These are phyloP conservation scores for Berghia stephanieae DNA, from an alignment of 1,140 invertebrate species.

Conservation along the genomic window DNA sequence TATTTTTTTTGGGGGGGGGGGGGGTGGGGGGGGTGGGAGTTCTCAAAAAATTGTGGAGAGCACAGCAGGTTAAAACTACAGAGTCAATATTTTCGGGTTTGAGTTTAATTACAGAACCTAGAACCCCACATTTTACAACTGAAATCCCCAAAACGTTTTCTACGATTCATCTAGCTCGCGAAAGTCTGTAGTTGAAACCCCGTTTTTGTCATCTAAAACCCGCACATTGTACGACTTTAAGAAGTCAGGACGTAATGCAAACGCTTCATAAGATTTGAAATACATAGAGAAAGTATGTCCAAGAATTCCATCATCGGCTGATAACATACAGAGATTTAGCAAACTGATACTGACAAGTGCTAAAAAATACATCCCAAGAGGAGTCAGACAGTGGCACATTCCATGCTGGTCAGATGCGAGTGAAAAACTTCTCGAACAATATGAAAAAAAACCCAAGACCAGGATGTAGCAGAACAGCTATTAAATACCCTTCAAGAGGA, in stretches of 20 bases:
- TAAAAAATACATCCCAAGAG: no score
- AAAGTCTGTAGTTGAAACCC: slow-evolving; percentile 68
- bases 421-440: no score
- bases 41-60: slow-evolving; percentile 42
- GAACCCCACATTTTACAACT: slow-evolving; percentile 32
- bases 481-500: no score
- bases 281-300: no score
- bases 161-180: slow-evolving; percentile 42
- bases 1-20: no score
- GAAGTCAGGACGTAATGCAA: slow-evolving; percentile 40
- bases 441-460: no score
- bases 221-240: slow-evolving; percentile 54
- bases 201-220: slow-evolving; percentile 42
- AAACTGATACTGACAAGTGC: no score
- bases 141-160: slow-evolving; percentile 40
- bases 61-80: slow-evolving; percentile 30
- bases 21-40: not conserved
- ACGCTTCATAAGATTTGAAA: slow-evolving; percentile 56
- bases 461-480: no score
- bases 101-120: slow-evolving; percentile 24
- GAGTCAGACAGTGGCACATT: no score
- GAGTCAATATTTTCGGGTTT: slow-evolving; percentile 26
- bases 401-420: no score
- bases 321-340: no score
- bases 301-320: no score